Conservation (phyloP, 2,888 invertebrate genomes). For the Harpalus rufipes region DNA sequence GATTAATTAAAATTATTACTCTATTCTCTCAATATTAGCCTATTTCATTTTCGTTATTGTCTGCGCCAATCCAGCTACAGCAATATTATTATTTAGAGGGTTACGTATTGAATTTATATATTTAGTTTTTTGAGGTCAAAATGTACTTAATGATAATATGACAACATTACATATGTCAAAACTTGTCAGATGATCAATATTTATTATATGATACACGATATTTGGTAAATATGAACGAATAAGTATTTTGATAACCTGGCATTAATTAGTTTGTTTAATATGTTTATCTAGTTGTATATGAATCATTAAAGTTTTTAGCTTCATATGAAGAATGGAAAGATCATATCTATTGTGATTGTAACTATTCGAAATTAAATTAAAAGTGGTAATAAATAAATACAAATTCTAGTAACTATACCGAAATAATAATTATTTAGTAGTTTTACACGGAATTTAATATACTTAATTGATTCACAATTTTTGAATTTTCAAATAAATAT, state of each 20-base stretch:
- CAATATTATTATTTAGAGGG: neutral
- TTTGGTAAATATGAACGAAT: neutral
- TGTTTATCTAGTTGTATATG: neutral
- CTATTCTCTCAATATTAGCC: no score
- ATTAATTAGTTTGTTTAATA: neutral
- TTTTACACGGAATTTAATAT: no score
- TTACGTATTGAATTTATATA: constrained; percentile 20
- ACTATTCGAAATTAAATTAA: neutral
- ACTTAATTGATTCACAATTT: no score
- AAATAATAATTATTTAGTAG: no score
- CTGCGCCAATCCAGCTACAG: neutral
- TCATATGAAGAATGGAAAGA: neutral
- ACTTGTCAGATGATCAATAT: constrained; percentile 31
- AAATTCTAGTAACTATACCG: no score
- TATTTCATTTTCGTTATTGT: neutral
- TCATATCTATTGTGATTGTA: no score
- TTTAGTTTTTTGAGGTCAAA: constrained; percentile 37
- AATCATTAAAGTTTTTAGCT: neutral
- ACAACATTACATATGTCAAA: constrained; percentile 30
- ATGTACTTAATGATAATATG: constrained; percentile 3
- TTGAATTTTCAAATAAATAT: no score
- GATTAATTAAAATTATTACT: no score
- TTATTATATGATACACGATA: neutral
- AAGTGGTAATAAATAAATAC: no score
- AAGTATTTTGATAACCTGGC: neutral